Percentiles rank a stretch among this genome's conserved stretches.
Conservation (phyloP, 2,113 vertebrate species). For the Passer montanus region DNA sequence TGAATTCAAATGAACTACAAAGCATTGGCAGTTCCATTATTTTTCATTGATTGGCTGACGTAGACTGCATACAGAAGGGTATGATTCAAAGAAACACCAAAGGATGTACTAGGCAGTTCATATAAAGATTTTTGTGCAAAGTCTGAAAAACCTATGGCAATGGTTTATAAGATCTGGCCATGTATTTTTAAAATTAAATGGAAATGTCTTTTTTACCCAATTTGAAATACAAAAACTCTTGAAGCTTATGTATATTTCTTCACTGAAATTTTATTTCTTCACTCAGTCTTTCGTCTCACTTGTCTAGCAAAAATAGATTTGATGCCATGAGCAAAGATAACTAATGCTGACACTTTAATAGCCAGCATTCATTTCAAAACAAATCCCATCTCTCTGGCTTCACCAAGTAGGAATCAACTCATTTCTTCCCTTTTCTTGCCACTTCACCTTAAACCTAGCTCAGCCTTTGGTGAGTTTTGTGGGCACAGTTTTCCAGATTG, state of each 20-base stretch:
- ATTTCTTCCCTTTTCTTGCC: neutral
- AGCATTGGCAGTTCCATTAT: neutral
- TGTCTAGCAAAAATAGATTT: neutral
- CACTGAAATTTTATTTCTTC: neutral
- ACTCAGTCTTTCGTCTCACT: neutral
- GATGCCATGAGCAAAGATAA: neutral
- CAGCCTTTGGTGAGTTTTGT: neutral
- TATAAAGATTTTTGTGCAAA: neutral
- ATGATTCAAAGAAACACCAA: neutral
- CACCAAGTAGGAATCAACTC: neutral
- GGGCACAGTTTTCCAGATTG: neutral
- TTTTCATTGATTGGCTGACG: neutral
- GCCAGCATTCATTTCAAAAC: neutral
- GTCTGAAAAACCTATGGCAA: neutral
- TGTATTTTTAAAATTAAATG: neutral
- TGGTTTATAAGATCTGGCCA: neutral
- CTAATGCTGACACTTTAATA: neutral
- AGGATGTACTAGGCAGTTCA: neutral
- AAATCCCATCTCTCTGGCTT: neutral
- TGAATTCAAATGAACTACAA: rapidly evolving
- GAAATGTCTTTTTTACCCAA: neutral
- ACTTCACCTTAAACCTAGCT: neutral
- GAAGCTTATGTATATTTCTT: neutral
- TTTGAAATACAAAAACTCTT: neutral
- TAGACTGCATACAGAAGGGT: neutral